Percentiles rank a stretch among this genome's conserved stretches.
Conservation (phyloP, 2,888 invertebrate genomes). For the Bellardia bayeri region DNA sequence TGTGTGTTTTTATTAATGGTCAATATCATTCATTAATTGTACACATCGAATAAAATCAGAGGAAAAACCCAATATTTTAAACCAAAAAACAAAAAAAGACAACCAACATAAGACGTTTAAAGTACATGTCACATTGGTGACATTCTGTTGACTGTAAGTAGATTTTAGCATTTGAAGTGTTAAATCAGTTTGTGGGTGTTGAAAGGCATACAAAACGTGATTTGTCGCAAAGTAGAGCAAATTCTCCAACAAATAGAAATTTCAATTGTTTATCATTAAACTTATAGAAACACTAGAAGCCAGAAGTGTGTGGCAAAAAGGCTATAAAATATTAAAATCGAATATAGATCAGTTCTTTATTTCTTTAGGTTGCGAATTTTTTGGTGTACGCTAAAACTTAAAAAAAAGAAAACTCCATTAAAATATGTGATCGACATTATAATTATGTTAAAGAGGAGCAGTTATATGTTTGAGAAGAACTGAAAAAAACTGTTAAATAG, state of each 20-base stretch:
- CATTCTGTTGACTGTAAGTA: conserved; percentile 35
- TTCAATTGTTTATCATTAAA: conserved; percentile 16
- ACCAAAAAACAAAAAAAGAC: neutral
- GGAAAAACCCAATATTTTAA: conserved; percentile 53
- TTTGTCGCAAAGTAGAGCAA: conserved; percentile 74
- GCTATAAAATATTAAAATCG: conserved; percentile 57
- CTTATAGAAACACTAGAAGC: neutral
- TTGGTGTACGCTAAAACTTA: conserved; percentile 3
- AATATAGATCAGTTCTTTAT: conserved; percentile 65
- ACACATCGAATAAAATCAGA: neutral
- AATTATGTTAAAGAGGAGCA: conserved; percentile 41
- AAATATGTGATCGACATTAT: conserved; percentile 67
- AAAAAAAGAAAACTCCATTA: neutral
- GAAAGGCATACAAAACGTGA: conserved; percentile 71
- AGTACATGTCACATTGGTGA: conserved; percentile 66
- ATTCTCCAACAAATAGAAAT: conserved; percentile 62
- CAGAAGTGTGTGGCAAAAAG: conserved; percentile 6
- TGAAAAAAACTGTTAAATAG: neutral
- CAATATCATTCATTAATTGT: conserved; percentile 60
- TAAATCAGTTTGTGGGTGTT: conserved; percentile 59
- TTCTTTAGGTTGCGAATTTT: conserved; percentile 47
- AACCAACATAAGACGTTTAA: conserved; percentile 44
- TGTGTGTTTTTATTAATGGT: conserved; percentile 29
- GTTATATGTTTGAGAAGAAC: neutral
- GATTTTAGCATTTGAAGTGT: neutral